Evolutionary conservation across 2,797 vertebrate species (phyloP).

Genomic region (Babyrousa celebensis): DNA sequence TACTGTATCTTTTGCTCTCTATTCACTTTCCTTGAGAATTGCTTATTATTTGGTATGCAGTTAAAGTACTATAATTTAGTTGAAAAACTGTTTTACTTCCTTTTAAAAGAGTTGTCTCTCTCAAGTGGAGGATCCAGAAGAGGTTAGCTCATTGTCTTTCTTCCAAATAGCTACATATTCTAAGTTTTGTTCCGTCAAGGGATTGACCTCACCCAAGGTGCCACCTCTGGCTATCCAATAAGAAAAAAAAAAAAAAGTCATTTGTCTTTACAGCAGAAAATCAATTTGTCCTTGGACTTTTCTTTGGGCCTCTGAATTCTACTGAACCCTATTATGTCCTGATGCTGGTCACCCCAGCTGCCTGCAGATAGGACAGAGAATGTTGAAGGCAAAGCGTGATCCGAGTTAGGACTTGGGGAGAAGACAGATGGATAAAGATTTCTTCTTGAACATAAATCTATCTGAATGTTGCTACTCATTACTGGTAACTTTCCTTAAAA

Average conservation of each 20-base stretch:
- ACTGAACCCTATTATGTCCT: background rate
- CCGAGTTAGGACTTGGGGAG: background rate
- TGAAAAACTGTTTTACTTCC: background rate
- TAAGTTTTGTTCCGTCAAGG: background rate
- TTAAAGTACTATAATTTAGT: background rate
- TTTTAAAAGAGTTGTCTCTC: background rate
- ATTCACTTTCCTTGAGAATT: background rate
- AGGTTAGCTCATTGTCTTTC: background rate
- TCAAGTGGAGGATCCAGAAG: background rate
- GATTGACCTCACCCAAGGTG: background rate
- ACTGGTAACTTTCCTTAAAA: background rate
- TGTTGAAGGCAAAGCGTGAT: background rate
- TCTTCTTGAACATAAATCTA: slow-evolving; percentile 12
- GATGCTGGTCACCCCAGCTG: background rate
- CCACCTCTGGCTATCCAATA: background rate
- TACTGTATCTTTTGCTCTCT: background rate
- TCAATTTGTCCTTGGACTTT: slow-evolving; percentile 25
- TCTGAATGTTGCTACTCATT: background rate
- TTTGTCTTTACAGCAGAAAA: background rate
- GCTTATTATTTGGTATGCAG: background rate
- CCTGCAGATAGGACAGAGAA: background rate
- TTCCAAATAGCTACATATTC: background rate
- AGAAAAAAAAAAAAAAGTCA: background rate
- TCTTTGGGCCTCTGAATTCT: background rate
- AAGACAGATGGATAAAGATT: slow-evolving; percentile 39